Evolutionary conservation across 2,113 vertebrate species (phyloP), one percentile per base, ranked within the genome.

Genomic region (Cercocebus atys): DNA sequence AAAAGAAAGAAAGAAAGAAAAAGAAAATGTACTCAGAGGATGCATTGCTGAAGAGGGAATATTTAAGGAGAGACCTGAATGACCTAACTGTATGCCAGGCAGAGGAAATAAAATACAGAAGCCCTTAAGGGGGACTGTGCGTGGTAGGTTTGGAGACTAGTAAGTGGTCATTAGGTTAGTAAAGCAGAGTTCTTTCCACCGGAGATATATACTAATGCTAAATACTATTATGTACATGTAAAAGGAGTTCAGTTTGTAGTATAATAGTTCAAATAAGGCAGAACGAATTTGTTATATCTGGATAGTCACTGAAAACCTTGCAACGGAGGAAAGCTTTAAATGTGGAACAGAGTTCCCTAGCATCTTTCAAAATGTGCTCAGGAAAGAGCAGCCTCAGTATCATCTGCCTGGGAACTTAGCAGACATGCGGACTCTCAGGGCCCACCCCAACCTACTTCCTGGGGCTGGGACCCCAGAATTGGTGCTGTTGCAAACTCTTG

Each of bases 381-480:
- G 66, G 20, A n/a, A 52, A 47, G 32, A 12, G 8, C 23, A 84
- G 27, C 7, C 7, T n/a, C 38, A 30, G 3, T 20, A 57, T 84
- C 27, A 55, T 18, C 52, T 6, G 23, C 25, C 16, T n/a, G 23
- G 35, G 23, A 20, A 5, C 40, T 47, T 88, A 50, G 32, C 14
- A 25, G n/a, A 78, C 47, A 47, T 50, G 8, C 0, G 40, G 23
- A 43, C 13, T 22, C n/a, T 68, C 7, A 5, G 35, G 10, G 6
- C 27, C 6, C 0, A 9, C 22, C 7, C 43, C 20, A 45, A 0
- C 11, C 32, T 61, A 0, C n/a, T n/a, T 45, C 16, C n/a, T 38
- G 7, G 4, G 2, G 14, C 10, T 45, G 6, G 25, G 1, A 59
- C 50, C 0, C 13, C 6, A 18, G 30, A 59, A 50, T 0, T 23